These are phyloP conservation scores for Tenthredo scrophulariae DNA, from an alignment of 2,888 invertebrate species.

Conservation along the genomic window DNA sequence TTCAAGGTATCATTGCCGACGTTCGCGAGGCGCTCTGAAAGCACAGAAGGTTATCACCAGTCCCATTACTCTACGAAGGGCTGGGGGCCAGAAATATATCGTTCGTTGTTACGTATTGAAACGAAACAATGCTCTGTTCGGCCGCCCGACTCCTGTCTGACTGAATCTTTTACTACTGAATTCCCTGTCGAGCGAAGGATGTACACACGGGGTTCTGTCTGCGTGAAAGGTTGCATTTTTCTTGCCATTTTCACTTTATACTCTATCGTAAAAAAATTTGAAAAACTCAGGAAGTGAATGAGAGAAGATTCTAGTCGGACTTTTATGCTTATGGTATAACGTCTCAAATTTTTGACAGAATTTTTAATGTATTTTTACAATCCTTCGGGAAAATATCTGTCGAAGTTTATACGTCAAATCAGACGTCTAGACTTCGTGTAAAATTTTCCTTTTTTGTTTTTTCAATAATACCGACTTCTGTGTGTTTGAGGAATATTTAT, in stretches of 20 bases:
- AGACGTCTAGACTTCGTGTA: not conserved
- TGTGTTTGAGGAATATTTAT: not conserved
- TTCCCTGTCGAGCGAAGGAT: not conserved
- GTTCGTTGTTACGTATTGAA: constrained; percentile 29
- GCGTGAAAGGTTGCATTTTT: not conserved
- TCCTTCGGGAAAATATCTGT: not conserved
- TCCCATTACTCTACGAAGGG: constrained; percentile 15
- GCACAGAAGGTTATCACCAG: constrained; percentile 3
- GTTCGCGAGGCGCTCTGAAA: not conserved
- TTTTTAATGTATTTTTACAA: not conserved
- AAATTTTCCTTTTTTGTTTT: not conserved
- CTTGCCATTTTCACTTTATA: not conserved
- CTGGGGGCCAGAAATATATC: constrained; percentile 21
- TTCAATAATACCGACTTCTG: not conserved
- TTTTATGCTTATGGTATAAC: not conserved
- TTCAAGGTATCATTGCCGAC: constrained; percentile 5
- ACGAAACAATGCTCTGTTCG: constrained; percentile 33
- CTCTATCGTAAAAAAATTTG: not conserved
- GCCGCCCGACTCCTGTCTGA: constrained; percentile 5
- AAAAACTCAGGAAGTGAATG: not conserved
- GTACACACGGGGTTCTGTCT: not conserved
- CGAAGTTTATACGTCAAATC: not conserved
- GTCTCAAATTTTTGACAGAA: not conserved
- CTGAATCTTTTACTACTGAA: constrained; percentile 35
- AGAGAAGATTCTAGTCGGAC: not conserved